Evolutionary conservation across 2,113 vertebrate genomes (phyloP), one percentile per base, ranked within the genome.

Genomic region (Chaenogobius annularis): DNA sequence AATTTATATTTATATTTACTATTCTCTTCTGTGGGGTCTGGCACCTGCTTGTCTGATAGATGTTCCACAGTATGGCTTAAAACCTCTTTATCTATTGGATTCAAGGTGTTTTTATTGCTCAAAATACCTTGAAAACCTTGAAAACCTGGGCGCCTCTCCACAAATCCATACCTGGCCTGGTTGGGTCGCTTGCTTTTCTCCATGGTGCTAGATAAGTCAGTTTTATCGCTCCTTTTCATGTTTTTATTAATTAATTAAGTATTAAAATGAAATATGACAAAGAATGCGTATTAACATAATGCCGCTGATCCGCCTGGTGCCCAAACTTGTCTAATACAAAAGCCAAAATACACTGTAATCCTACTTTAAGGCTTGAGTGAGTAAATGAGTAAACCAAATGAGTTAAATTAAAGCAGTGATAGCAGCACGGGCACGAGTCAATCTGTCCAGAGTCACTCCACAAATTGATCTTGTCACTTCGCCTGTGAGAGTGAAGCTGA

Each of bases 401-500:
- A 43, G 40, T 23, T 68, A 17, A 58, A 14, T 69, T 58, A 59
- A 3, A 58, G 43, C 4, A 65, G 7, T 0, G 54, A 46, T 31
- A 26, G 37, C 13, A 65, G 23, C 40, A 26, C 55, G 37, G 13
- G 7, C 50, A 8, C 23, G 35, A 2, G 66, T 71, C 10, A 62
- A 12, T 22, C 3, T 20, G 26, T 44, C 61, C 10, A 15, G 15
- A 10, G 9, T 63, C 48, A 44, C 68, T 61, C n/a, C 47, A 44
- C 23, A 9, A 44, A 66, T 14, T 14, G n/a, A 47, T 66, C 13
- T 10, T 52, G 17, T 19, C 40, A 48, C 52, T 37, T 69, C 59
- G 44, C 22, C 47, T 31, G 66, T 52, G 50, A 75, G 71, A 70
- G 68, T 78, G 37, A 68, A 69, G 54, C 37, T 63, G 65, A 74